Base-by-base conservation (phyloP, 2,888 invertebrate species). In the Entomobrya multifasciata region DNA sequence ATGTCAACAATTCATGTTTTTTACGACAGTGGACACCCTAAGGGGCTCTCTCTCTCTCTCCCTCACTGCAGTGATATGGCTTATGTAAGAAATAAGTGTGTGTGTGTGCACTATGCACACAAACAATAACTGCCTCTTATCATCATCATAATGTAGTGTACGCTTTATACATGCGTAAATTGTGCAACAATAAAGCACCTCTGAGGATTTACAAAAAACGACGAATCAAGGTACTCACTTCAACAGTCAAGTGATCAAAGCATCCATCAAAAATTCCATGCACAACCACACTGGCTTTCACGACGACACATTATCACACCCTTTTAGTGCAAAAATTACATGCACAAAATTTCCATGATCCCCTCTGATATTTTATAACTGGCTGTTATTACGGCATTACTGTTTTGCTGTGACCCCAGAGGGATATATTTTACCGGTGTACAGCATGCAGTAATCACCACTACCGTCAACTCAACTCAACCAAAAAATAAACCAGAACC, bases 1-100 rank as follows among this genome's bases (percentile, higher is more conserved):
- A 88, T 89, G 89, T 89, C 89, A 89, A 87, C 89, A 89, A 89
- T 86, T 89, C 87, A 89, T 87, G 87, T 86, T 89, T 78, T 36
- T 85, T 87, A 87, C 81, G 85, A 86, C 76, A 82, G 87, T 88
- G 89, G 87, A 89, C 86, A 86, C 89, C 89, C 89, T 89, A 86
- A 89, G 89, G 89, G 89, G 77, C 85, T 82, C 80, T 15, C 55
- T 57, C 55, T 17, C 57, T 62, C 41, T 41, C 36, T 52, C 67
- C 44, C 70, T 81, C 41, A 27, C 82, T 82, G 82, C 36, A n/a
- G 15, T 70, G 74, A 77, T 77, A 44, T 77, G 77, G 77, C 57
- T 57, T 60, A 55, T 65, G 67, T 60, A 60, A 70, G 44, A 17
- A n/a, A n/a, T n/a, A n/a, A n/a, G n/a, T n/a, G n/a, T n/a, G n/a